Conservation (phyloP, 2,797 vertebrate species). For the Anguilla pacifica region DNA sequence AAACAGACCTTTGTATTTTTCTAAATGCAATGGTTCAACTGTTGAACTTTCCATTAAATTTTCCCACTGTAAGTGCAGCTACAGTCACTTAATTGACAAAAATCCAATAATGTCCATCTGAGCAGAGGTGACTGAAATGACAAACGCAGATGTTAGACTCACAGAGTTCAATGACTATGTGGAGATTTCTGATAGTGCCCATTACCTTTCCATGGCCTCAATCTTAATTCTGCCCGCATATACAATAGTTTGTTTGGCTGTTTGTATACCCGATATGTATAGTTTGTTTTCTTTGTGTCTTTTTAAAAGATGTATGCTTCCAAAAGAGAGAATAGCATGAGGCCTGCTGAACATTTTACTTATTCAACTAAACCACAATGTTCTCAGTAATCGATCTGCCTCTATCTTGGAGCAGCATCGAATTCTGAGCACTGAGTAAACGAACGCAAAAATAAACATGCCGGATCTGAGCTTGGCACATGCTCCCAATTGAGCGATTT, state of each 20-base stretch:
- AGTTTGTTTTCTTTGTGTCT: slow-evolving; percentile 35
- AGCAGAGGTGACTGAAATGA: neutral
- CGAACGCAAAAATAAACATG: slow-evolving; percentile 62
- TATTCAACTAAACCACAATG: slow-evolving; percentile 21
- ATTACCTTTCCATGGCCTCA: neutral
- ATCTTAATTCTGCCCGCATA: neutral
- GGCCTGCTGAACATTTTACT: neutral
- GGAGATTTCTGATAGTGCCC: neutral
- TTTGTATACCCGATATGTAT: slow-evolving; percentile 37
- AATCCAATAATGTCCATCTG: neutral
- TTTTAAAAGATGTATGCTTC: slow-evolving; percentile 39
- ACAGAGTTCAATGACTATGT: neutral
- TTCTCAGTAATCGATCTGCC: slow-evolving; percentile 29
- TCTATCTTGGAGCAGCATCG: slow-evolving; percentile 30
- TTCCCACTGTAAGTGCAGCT: neutral
- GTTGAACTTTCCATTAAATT: too few species aligned
- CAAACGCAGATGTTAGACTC: neutral
- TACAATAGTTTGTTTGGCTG: neutral
- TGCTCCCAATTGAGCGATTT: slow-evolving; percentile 40
- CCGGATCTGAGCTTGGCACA: slow-evolving; percentile 46
- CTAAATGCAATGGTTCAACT: neutral
- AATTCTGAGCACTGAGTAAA: slow-evolving; percentile 55
- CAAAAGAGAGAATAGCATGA: slow-evolving; percentile 31
- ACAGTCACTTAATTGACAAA: neutral
- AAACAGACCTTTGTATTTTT: neutral